These are phyloP conservation scores for Hydrochoerus hydrochaeris DNA, from an alignment of 2,113 vertebrate genomes.

Conservation along the genomic window DNA sequence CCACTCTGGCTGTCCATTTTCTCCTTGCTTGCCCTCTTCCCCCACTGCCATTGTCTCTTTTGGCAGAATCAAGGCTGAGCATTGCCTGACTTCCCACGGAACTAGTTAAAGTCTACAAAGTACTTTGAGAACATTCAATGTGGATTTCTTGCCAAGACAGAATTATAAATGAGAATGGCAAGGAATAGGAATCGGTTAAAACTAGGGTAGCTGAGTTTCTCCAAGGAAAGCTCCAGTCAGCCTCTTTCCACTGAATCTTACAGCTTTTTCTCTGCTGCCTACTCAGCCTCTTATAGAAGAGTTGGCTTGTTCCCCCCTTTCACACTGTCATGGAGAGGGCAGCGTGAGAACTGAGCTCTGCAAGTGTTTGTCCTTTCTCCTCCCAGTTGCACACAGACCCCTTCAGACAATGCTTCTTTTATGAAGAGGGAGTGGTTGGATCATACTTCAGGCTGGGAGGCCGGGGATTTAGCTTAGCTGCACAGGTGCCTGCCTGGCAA, in stretches of 20 bases:
- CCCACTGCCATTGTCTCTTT: neutral
- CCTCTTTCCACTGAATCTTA: neutral
- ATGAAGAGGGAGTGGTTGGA: neutral
- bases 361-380: neutral
- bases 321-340: neutral
- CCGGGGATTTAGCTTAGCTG: no score
- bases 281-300: neutral
- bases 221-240: neutral
- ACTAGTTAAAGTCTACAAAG: conserved; percentile 81
- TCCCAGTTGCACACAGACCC: neutral
- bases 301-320: neutral
- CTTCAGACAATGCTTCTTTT: neutral
- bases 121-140: conserved; percentile 69
- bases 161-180: conserved; percentile 75
- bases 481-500: no score
- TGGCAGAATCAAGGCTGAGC: conserved; percentile 58
- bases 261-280: neutral
- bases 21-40: neutral
- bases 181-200: conserved; percentile 55
- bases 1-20: neutral
- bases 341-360: neutral
- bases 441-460: neutral
- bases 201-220: neutral
- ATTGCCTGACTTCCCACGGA: conserved; percentile 76
- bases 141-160: conserved; percentile 74